Base-by-base conservation (phyloP, 2,113 vertebrate species). In the Xerus inauris region DNA sequence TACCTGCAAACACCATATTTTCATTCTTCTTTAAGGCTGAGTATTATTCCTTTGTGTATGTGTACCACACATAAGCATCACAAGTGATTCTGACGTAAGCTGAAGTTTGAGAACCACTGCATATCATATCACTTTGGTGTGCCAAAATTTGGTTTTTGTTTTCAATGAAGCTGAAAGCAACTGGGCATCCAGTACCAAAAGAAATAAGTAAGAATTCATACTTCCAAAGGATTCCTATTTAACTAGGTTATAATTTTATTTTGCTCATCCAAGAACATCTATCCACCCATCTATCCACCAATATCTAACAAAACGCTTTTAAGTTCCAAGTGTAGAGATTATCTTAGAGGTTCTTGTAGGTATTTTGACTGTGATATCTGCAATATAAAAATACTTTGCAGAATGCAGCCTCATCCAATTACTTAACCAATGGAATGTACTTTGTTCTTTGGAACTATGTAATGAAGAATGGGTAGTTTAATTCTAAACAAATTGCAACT, bases 161-260 rank as follows among this genome's bases (percentile, higher is more conserved):
- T 40, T 57, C 42, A 77, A 0, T 54, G 45, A 30, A 75, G 49
- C 26, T 45, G 64, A 84, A 79, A 45, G 35, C 49, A 86, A 22
- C 14, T 45, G 13, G 32, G 5, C 30, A 19, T 22, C 81, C 35
- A 30, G 57, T 28, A 19, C 67, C 47, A 73, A n/a, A 62, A 80
- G 47, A 89, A 57, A 92, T 7, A 83, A 79, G n/a, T 40, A 19
- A 92, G 28, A 91, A 30, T 45, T 76, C 26, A 13, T 59, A 2
- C 59, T 79, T 89, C 45, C 85, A 73, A 90, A 93, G 76, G 30
- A 28, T 84, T 67, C 40, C 57, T 69, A 20, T 11, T 73, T 38
- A 77, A 94, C 64, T 95, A 51, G 20, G 1, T 92, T 79, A 42
- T 82, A 40, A 57, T 77, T 73, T 93, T 69, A 62, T 75, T 90